Evolutionary conservation across 2,113 vertebrate species (phyloP).

Genomic region (Neoarius graeffei): DNA sequence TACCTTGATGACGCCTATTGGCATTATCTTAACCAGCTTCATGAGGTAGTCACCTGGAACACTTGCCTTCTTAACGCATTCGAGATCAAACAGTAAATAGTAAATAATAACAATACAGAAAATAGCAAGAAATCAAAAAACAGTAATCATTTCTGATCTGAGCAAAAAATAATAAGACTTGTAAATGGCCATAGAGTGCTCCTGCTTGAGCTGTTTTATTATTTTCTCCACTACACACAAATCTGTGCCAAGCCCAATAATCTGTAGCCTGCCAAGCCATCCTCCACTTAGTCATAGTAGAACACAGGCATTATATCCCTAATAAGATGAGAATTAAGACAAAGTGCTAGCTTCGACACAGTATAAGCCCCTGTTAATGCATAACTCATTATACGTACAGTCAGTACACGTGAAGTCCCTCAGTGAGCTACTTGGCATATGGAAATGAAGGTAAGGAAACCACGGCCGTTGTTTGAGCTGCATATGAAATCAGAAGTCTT

Average conservation of each 20-base stretch:
- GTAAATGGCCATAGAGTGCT: background rate
- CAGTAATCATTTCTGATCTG: background rate
- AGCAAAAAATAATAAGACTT: background rate
- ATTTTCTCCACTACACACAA: conserved; percentile 17
- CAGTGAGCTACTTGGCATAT: conserved; percentile 54
- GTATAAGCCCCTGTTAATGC: conserved; percentile 49
- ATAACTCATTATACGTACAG: conserved; percentile 56
- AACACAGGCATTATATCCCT: conserved; percentile 38
- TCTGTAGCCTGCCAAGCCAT: conserved; percentile 46
- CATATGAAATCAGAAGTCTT: conserved; percentile 52
- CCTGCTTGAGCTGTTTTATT: conserved; percentile 20
- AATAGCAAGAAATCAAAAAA: background rate
- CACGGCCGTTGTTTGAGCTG: conserved; percentile 48
- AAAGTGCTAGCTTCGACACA: conserved; percentile 58
- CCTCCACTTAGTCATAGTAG: conserved; percentile 60
- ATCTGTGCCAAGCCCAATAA: conserved; percentile 36
- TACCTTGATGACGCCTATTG: no score
- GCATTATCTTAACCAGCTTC: no score
- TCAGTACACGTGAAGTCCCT: conserved; percentile 54
- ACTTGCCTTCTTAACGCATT: no score
- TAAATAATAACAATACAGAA: no score
- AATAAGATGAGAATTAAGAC: conserved; percentile 48
- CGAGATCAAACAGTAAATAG: no score
- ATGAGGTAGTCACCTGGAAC: no score
- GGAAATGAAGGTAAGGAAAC: conserved; percentile 52